Evolutionary conservation across 2,888 invertebrate genomes (phyloP), one percentile per base, ranked within the genome.

Genomic region (Dryobotodes eremita): DNA sequence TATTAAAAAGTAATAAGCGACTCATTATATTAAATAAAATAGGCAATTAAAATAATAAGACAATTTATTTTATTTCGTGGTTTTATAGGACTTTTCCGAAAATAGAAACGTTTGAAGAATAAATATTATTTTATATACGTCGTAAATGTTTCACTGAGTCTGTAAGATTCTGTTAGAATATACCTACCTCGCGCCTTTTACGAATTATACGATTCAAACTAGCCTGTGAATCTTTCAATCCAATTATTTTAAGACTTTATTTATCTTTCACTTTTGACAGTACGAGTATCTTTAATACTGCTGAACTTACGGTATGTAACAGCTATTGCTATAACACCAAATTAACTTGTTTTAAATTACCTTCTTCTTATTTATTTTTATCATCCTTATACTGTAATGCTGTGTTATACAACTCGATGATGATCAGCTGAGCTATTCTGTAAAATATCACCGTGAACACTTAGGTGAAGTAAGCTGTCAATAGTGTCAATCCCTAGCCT

Each of bases 21-120:
- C 79, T 88, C 84, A 82, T 89, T 86, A 87, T 82, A 73, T 80
- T 78, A 71, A 76, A 84, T 80, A 83, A 87, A 85, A 87, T 73
- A 74, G 75, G 74, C 83, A 82, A 81, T 86, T 80, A 82, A 82
- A 82, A 84, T 81, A 81, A 83, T 86, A 84, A 84, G 73, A 77
- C 77, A 75, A 70, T 82, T 82, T 66, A 50, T 72, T 83, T 84
- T 75, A 83, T 84, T 75, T 62, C 31, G 13, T 72, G 31, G 15
- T 74, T 84, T 78, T 68, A 84, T 66, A 62, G 17, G 31, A 70
- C 31, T 77, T 72, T 17, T 13, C 42, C 17, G 48, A 65, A 6
- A 70, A 11, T n/a, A 10, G 15, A 64, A 64, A 72, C 17, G 69
- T 64, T 72, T 48, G 6, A 36, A n/a, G 57, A 72, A 76, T 64